Conservation (phyloP, 2,888 invertebrate species). For the Pseudanteris insignis region DNA sequence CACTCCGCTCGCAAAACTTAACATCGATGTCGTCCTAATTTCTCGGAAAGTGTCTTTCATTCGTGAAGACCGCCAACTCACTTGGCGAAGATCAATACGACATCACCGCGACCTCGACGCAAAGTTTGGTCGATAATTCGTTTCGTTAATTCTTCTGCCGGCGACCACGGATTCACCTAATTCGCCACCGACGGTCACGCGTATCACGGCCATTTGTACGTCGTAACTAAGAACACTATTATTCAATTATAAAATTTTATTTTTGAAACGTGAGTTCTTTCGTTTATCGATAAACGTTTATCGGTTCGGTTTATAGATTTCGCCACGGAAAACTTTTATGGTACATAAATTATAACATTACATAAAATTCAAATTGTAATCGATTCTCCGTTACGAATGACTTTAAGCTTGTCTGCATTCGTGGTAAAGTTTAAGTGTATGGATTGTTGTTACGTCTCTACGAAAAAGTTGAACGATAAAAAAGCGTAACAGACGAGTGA, state of each 20-base stretch:
- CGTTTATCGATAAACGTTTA: no score
- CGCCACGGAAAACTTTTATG: no score
- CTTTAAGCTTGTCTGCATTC: no score
- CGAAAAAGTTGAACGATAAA: conserved; percentile 46
- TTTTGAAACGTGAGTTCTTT: no score
- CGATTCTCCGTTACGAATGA: no score
- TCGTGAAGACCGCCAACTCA: conserved; percentile 25
- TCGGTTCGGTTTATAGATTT: no score
- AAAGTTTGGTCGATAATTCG: conserved; percentile 55
- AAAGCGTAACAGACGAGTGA: conserved; percentile 22
- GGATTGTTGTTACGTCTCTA: conserved; percentile 13
- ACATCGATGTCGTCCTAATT: conserved; percentile 38
- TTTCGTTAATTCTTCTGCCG: conserved; percentile 48
- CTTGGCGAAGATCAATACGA: conserved; percentile 49
- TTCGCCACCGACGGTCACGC: background rate
- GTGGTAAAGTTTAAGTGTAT: no score
- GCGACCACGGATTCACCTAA: conserved; percentile 3
- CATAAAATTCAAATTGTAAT: no score
- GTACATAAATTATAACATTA: no score
- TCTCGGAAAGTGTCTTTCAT: conserved; percentile 39
- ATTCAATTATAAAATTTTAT: no score
- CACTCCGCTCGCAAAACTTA: background rate
- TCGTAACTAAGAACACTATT: no score
- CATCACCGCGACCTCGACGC: conserved; percentile 48
- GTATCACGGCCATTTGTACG: background rate